Conservation (phyloP, 2,888 invertebrate species). For the Agelastica alni region DNA sequence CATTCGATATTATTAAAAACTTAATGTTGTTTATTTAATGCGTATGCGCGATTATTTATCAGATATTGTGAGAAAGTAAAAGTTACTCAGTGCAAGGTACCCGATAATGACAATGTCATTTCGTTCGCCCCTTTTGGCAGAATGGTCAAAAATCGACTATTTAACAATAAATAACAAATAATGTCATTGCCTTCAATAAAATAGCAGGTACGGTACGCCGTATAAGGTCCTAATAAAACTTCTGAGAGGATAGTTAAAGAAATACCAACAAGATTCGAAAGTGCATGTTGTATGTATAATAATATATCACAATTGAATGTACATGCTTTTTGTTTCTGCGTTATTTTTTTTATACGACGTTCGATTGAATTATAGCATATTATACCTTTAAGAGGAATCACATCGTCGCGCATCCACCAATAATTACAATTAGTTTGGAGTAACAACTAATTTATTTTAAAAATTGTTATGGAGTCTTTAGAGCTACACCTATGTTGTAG, state of each 20-base stretch:
- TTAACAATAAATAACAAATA: constrained; percentile 7
- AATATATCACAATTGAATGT: not conserved
- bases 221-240: constrained; percentile 6
- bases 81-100: not conserved
- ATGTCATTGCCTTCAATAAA: not conserved
- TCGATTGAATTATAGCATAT: too few relatives aligned
- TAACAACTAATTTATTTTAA: too few relatives aligned
- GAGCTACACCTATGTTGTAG: too few relatives aligned
- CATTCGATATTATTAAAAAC: too few relatives aligned
- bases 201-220: not conserved
- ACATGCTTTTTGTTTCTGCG: not conserved
- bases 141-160: not conserved
- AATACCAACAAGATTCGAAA: not conserved
- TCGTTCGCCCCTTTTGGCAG: not conserved
- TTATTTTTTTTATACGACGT: not conserved
- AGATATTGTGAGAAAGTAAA: constrained; percentile 6
- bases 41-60: too few relatives aligned
- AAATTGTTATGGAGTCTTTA: too few relatives aligned
- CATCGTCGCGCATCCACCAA: too few relatives aligned
- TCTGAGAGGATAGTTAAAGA: not conserved
- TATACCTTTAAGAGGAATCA: too few relatives aligned
- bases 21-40: too few relatives aligned
- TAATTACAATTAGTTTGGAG: too few relatives aligned
- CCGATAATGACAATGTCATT: not conserved
- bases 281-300: not conserved